A percentile compares a stretch with the other conserved stretches of the same genome.
phyloP scores from a whole-genome alignment of 1,140 invertebrate genomes.

The Dinoponera quadriceps region DNA sequence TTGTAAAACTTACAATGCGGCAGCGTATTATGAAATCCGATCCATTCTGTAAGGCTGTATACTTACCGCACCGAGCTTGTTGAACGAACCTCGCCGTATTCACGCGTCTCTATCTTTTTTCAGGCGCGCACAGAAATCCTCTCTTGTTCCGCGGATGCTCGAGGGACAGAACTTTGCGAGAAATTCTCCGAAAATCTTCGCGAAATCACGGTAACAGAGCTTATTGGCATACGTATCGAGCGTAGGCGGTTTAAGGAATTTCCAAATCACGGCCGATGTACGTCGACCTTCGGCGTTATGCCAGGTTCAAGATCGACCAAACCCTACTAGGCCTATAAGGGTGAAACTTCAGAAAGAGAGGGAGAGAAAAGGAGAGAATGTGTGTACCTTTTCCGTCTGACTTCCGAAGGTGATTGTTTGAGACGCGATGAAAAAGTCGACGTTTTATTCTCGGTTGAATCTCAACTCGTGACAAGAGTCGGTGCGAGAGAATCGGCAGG shows the following conservation, averaged over 20 bases:
- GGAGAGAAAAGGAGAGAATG: constrained; percentile 2
- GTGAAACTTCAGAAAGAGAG: too few species aligned
- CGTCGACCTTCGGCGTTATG: constrained; percentile 54
- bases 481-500: too few species aligned
- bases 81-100: too few species aligned
- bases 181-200: constrained; percentile 4
- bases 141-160: too few species aligned
- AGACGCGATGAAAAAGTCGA: too few species aligned
- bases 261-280: constrained; percentile 29
- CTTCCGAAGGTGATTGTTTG: too few species aligned
- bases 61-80: too few species aligned
- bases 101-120: too few species aligned
- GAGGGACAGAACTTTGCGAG: not conserved
- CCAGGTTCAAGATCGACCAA: constrained; percentile 37
- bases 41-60: not conserved
- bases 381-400: not conserved
- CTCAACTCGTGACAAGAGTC: too few species aligned
- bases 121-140: too few species aligned
- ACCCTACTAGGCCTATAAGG: constrained; percentile 29
- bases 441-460: too few species aligned
- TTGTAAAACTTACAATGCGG: constrained; percentile 9
- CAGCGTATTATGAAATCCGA: not conserved
- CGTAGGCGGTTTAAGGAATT: constrained; percentile 52
- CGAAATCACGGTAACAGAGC: not conserved
- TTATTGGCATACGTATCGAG: not conserved